Base-by-base conservation (phyloP, 2,888 invertebrate species). In the Phymatocera aterrima region DNA sequence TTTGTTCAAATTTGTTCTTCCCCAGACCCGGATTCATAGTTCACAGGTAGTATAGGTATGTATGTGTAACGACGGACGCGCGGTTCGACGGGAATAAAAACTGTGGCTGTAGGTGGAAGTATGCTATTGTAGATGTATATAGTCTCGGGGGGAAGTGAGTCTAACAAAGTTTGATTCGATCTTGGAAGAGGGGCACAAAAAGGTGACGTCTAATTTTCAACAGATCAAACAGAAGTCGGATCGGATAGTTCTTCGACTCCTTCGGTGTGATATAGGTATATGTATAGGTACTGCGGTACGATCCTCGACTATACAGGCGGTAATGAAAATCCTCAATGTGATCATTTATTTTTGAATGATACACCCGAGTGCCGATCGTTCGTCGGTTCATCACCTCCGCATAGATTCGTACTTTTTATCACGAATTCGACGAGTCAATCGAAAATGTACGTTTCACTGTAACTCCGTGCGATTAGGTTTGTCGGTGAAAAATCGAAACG, bases 151-250 rank as follows among this genome's bases (percentile, higher is more conserved):
- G n/a, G n/a, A 21, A 37, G 48, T 46, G 68, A 46, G 12, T 24
- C 68, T 68, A 68, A 43, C 68, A 68, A 43, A 72, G 70, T 48
- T 72, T 72, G 31, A 34, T 43, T 34, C 40, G 70, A 72, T 72
- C 70, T 34, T 34, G 70, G 70, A 72, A 72, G 40, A 18, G 31
- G 31, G 4, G 31, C 31, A 43, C 48, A 72, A 72, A 72, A 72
- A 72, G 70, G 51, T 72, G 70, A 72, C 70, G 31, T 72, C 70
- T 72, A 72, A 72, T 72, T 72, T 72, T 72, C 48, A 72, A 72
- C 70, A 72, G 70, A 72, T 72, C 70, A 72, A 72, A 72, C 70
- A 72, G 48, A 43, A 43, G 21, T 61, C 43, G 68, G 43, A 43
- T 68, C 68, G 68, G 5, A 43, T 15, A 43, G 12, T 40, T 68